Evolutionary conservation across 2,888 invertebrate genomes (phyloP).

Genomic region (Petrolisthes manimaculis): DNA sequence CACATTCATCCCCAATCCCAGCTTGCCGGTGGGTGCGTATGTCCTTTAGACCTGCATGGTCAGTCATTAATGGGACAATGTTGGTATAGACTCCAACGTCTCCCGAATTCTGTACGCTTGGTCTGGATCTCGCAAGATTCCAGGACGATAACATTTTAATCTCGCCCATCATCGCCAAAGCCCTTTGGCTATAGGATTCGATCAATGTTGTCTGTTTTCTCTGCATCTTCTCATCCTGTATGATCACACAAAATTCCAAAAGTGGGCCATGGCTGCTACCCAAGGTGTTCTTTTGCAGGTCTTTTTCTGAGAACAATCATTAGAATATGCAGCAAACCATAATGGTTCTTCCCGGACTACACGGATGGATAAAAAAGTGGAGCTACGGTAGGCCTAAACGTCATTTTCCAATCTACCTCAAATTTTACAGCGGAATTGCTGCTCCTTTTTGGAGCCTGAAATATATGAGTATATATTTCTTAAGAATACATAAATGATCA

Average conservation of each 20-base stretch:
- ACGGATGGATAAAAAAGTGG: too few species aligned
- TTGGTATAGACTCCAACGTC: neutral
- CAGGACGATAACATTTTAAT: neutral
- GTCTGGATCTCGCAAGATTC: constrained; percentile 9
- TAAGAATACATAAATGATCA: too few species aligned
- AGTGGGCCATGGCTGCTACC: neutral
- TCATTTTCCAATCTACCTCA: too few species aligned
- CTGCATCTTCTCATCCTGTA: neutral
- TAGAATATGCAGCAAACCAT: too few species aligned
- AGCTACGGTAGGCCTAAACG: too few species aligned
- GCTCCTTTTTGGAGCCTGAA: too few species aligned
- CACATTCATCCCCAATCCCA: neutral
- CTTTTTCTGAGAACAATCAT: too few species aligned
- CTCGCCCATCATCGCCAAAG: neutral
- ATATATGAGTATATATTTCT: too few species aligned
- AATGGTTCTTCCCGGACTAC: too few species aligned
- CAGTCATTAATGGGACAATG: neutral
- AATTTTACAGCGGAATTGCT: too few species aligned
- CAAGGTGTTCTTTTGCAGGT: neutral
- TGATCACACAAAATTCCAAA: neutral
- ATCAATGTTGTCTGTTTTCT: neutral
- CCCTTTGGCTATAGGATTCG: neutral
- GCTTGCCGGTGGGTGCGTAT: constrained; percentile 4
- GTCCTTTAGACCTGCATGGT: neutral
- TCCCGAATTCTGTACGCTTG: neutral